phyloP scores from a whole-genome alignment of 2,113 vertebrate genomes.

The Polypterus bichir region DNA sequence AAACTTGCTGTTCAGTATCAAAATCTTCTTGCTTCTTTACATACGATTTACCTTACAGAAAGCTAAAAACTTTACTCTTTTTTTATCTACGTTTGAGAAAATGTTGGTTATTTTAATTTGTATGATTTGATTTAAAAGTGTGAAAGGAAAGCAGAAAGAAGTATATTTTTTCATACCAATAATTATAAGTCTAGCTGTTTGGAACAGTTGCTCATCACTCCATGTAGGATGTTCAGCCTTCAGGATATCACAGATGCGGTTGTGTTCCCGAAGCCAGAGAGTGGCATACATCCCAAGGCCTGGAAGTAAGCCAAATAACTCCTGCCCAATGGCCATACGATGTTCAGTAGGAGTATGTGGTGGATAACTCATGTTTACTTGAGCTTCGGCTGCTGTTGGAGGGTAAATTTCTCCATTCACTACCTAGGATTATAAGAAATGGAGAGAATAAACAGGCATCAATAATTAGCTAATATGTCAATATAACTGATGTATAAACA shows the following conservation, averaged over 20 bases:
- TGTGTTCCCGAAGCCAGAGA: slow-evolving; percentile 87
- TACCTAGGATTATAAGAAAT: slow-evolving; percentile 38
- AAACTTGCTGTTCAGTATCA: too few relatives aligned
- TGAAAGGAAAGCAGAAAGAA: too few relatives aligned
- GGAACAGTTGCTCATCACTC: slow-evolving; percentile 88
- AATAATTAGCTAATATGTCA: too few relatives aligned
- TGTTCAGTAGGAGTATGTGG: slow-evolving; percentile 25
- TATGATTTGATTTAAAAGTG: not conserved
- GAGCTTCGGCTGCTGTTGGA: slow-evolving; percentile 46
- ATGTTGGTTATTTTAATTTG: not conserved
- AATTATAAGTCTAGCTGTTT: slow-evolving; percentile 80
- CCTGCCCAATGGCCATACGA: slow-evolving; percentile 72
- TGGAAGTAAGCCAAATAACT: slow-evolving; percentile 76
- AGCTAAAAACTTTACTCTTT: too few relatives aligned
- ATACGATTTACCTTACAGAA: too few relatives aligned
- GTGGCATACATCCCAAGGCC: slow-evolving; percentile 75
- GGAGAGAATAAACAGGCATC: not conserved
- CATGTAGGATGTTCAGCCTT: slow-evolving; percentile 76
- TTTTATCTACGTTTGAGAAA: not conserved
- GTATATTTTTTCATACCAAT: slow-evolving; percentile 58
- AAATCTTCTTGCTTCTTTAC: too few relatives aligned
- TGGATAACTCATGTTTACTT: slow-evolving; percentile 73
- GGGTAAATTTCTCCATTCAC: slow-evolving; percentile 76
- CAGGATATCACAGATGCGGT: slow-evolving; percentile 81
- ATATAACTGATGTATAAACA: too few relatives aligned